phyloP scores from a whole-genome alignment of 2,797 vertebrate genomes.

The Tympanoctomys barrerae region DNA sequence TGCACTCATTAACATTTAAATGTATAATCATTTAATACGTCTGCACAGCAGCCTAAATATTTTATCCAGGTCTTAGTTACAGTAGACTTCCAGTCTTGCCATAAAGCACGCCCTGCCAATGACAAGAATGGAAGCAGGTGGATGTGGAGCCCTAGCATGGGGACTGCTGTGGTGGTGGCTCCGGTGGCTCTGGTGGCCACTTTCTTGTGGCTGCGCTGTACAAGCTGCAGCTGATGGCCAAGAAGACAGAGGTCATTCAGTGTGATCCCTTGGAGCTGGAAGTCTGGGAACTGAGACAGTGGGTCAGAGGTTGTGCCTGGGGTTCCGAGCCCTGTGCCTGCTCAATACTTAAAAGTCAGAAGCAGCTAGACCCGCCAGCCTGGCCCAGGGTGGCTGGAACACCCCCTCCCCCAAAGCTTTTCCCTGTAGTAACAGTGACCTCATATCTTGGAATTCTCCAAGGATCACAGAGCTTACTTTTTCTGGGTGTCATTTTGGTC shows the following conservation, averaged over 20 bases:
- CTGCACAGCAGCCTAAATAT: constrained; percentile 64
- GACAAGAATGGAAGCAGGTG: background rate
- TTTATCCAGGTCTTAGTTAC: constrained; percentile 73
- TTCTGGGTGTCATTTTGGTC: background rate
- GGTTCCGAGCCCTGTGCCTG: background rate
- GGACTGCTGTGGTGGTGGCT: rapidly evolving
- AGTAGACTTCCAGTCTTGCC: constrained; percentile 23
- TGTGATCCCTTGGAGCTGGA: background rate
- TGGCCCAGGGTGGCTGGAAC: background rate
- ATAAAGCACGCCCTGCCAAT: background rate
- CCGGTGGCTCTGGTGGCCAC: rapidly evolving
- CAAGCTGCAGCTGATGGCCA: background rate
- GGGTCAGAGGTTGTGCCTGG: rapidly evolving
- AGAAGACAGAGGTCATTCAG: background rate
- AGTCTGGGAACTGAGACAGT: background rate
- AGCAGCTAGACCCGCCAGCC: background rate
- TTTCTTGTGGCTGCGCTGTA: rapidly evolving
- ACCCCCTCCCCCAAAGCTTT: rapidly evolving
- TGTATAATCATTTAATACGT: constrained; percentile 67
- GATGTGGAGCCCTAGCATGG: background rate
- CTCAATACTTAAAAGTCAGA: background rate
- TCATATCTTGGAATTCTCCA: background rate
- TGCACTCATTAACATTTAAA: constrained; percentile 74
- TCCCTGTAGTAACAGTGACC: background rate
- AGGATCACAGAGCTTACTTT: background rate